Percentiles rank a stretch among this genome's conserved stretches.
These are phyloP conservation scores for Scelioninae gen. 1 DNA, from an alignment of 2,888 invertebrate species.

Conservation along the genomic window DNA sequence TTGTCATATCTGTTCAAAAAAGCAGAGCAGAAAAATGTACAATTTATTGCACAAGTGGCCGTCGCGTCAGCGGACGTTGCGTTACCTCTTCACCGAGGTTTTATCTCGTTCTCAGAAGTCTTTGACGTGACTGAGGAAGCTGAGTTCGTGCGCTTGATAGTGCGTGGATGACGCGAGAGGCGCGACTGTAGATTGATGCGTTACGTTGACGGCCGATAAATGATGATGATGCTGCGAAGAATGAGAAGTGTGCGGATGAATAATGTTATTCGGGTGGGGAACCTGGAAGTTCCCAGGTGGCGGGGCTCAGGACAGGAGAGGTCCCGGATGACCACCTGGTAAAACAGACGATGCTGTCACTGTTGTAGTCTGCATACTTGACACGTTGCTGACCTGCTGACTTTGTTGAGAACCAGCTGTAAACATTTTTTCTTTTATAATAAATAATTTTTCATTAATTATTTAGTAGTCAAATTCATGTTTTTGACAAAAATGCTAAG, in stretches of 20 bases:
- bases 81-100: conserved; percentile 81
- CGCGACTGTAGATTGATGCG: conserved; percentile 79
- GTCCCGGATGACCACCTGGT: conserved; percentile 82
- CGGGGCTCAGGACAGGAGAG: conserved; percentile 85
- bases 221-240: conserved; percentile 80
- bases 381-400: conserved; percentile 82
- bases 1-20: conserved; percentile 9
- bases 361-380: conserved; percentile 81
- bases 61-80: conserved; percentile 66
- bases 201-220: conserved; percentile 79
- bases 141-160: conserved; percentile 82
- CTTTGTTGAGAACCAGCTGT: conserved; percentile 80
- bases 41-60: conserved; percentile 51
- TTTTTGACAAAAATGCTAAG: too few species aligned
- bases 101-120: conserved; percentile 83
- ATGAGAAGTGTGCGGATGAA: conserved; percentile 81
- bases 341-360: conserved; percentile 81
- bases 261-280: conserved; percentile 83
- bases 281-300: conserved; percentile 84
- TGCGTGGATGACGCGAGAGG: conserved; percentile 80
- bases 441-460: too few species aligned
- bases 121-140: conserved; percentile 82
- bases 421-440: too few species aligned
- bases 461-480: too few species aligned
- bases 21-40: conserved; percentile 39